Base-by-base conservation (phyloP, 2,888 invertebrate genomes). In the Cheilosia variabilis region DNA sequence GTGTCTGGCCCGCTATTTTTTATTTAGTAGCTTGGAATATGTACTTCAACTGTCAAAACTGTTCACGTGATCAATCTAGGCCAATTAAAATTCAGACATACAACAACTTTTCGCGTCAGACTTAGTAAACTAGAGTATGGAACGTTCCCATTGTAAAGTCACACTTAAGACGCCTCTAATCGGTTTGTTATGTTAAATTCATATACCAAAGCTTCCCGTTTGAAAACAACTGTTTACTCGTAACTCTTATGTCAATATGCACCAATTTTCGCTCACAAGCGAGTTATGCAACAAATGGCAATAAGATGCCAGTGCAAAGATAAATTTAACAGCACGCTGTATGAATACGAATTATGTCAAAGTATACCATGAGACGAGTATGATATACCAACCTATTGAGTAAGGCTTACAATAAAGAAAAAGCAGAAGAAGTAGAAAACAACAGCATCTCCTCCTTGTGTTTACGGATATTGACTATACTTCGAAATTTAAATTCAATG, bases 261-360 rank as follows among this genome's bases (percentile, higher is more conserved):
- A 75, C 13, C 60, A 43, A 71, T 69, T 76, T 76, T 69, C 69
- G 69, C 76, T 69, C 69, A 76, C 37, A 53, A 65, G 19, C 53
- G 19, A 9, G 10, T 82, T 82, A 82, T 82, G 65, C 71, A 82
- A 82, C 66, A 50, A 27, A 17, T 50, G 41, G n/a, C 22, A 63
- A 0, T 69, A 47, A 31, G 43, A 60, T 27, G 53, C 45, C 50
- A 24, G 19, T 24, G 24, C 19, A 62, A 17, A 62, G 47, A 77
- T 62, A 53, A n/a, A 55, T 69, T 50, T 41, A 19, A 65, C 4
- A 45, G 24, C 45, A 60, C 62, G 58, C 34, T 27, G 53, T 53
- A 27, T 34, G 82, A 82, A 82, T 82, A 77, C 53, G 37, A 71
- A 77, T 58, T 52, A 58, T 58, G 4, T 22, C 37, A 65, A 50